phyloP scores from a whole-genome alignment of 2,888 invertebrate species.

The Acrobasis consociella region DNA sequence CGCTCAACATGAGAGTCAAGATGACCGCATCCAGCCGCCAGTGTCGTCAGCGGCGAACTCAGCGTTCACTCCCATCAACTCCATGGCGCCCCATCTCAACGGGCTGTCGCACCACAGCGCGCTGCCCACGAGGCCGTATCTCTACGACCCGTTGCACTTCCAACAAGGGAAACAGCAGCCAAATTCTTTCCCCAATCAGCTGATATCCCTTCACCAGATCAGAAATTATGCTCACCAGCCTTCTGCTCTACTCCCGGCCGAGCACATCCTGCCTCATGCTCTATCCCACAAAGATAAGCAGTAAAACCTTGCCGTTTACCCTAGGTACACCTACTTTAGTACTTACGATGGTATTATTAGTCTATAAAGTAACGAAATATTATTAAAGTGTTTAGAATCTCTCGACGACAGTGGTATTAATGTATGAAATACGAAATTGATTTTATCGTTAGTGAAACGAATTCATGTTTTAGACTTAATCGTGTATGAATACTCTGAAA shows the following conservation, averaged over 20 bases:
- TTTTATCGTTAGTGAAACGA: conserved; percentile 68
- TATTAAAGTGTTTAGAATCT: conserved; percentile 78
- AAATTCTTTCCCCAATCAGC: conserved; percentile 93
- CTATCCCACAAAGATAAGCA: conserved; percentile 80
- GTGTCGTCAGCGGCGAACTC: conserved; percentile 88
- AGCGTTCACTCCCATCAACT: conserved; percentile 97
- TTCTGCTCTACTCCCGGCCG: conserved; percentile 87
- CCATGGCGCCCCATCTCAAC: conserved; percentile 91
- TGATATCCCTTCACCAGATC: conserved; percentile 97
- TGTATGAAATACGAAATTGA: conserved; percentile 66
- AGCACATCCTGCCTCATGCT: conserved; percentile 84
- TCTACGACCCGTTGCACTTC: conserved; percentile 96
- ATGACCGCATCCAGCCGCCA: conserved; percentile 77
- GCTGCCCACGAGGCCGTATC: conserved; percentile 89
- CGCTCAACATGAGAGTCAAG: conserved; percentile 79
- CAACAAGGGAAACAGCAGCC: conserved; percentile 86
- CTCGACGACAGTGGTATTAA: conserved; percentile 75
- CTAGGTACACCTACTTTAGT: conserved; percentile 68
- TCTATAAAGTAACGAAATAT: conserved; percentile 71
- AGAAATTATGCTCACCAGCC: conserved; percentile 97
- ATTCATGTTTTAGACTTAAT: conserved; percentile 73
- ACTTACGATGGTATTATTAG: conserved; percentile 81
- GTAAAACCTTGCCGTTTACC: conserved; percentile 61
- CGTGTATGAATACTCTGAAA: conserved; percentile 74
- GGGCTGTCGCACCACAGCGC: conserved; percentile 85